These are phyloP conservation scores for Eudasyphora cyanicolor DNA, from an alignment of 2,888 invertebrate genomes.

Conservation along the genomic window DNA sequence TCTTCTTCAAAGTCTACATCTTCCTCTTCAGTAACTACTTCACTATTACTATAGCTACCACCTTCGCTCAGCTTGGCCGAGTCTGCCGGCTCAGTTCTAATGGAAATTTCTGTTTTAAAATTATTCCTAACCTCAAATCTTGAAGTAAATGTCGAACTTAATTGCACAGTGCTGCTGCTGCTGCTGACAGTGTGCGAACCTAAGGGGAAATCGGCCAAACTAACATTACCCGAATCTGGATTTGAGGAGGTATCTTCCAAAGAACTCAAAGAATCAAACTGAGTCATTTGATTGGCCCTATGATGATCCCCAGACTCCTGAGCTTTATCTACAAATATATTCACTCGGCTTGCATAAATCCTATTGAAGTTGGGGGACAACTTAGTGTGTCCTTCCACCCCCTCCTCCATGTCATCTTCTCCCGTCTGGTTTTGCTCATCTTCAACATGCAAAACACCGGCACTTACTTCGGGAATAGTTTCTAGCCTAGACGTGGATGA, in stretches of 20 bases:
- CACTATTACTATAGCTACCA: slow-evolving; percentile 21
- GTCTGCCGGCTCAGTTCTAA: slow-evolving; percentile 60
- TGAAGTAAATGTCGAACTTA: slow-evolving; percentile 75
- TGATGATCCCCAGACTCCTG: neutral
- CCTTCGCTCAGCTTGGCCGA: neutral
- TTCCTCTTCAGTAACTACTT: slow-evolving; percentile 47
- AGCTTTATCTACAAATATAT: slow-evolving; percentile 72
- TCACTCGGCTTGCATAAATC: slow-evolving; percentile 76
- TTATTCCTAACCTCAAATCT: slow-evolving; percentile 75
- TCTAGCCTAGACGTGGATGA: slow-evolving; percentile 73
- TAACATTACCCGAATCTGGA: slow-evolving; percentile 79
- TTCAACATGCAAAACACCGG: neutral
- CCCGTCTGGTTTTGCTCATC: slow-evolving; percentile 32
- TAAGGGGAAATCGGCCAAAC: slow-evolving; percentile 77
- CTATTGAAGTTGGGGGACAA: slow-evolving; percentile 74
- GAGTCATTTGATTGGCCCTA: slow-evolving; percentile 59
- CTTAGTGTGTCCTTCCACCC: too few species aligned
- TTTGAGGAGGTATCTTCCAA: slow-evolving; percentile 76
- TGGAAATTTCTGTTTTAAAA: slow-evolving; percentile 73
- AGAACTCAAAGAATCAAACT: slow-evolving; percentile 76
- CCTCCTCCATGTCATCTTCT: too few species aligned
- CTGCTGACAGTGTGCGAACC: slow-evolving; percentile 61
- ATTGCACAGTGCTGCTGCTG: slow-evolving; percentile 73
- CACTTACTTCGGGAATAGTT: slow-evolving; percentile 73
- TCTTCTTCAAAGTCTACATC: slow-evolving; percentile 39